phyloP scores from a whole-genome alignment of 1,140 invertebrate species.

The Akabosia matsudoensis region DNA sequence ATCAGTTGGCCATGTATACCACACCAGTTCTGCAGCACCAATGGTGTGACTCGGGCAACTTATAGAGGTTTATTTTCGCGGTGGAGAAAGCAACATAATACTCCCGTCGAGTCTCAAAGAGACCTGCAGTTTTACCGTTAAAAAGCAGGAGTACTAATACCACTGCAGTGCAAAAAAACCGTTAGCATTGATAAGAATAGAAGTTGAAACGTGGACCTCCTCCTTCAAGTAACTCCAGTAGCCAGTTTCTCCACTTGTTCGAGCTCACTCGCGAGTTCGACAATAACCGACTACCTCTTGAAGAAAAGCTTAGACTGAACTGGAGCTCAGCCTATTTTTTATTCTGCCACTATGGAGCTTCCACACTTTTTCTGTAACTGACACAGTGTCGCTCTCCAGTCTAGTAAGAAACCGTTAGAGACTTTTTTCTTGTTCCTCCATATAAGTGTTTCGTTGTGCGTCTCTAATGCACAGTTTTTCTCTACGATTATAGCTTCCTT shows the following conservation, averaged over 20 bases:
- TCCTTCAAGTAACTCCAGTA: not conserved
- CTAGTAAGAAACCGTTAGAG: no score
- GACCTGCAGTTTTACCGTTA: not conserved
- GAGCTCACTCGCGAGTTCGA: conserved; percentile 18
- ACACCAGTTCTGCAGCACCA: not conserved
- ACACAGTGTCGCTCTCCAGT: no score
- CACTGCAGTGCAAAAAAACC: not conserved
- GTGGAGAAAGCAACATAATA: not conserved
- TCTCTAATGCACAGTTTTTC: no score
- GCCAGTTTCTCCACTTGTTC: not conserved
- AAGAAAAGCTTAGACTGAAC: not conserved
- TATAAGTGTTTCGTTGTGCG: no score
- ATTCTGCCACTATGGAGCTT: not conserved
- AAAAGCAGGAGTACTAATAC: not conserved
- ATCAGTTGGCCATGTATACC: no score
- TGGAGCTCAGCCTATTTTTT: no score
- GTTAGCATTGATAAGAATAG: not conserved
- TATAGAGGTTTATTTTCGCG: not conserved
- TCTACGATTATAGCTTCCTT: not conserved
- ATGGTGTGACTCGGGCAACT: not conserved
- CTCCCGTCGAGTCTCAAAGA: not conserved
- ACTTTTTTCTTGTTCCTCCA: no score
- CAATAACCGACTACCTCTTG: not conserved
- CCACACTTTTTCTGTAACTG: no score
- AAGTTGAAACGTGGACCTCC: not conserved